Evolutionary conservation across 1,140 invertebrate species (phyloP).

Genomic region (Drosophila arawakana): DNA sequence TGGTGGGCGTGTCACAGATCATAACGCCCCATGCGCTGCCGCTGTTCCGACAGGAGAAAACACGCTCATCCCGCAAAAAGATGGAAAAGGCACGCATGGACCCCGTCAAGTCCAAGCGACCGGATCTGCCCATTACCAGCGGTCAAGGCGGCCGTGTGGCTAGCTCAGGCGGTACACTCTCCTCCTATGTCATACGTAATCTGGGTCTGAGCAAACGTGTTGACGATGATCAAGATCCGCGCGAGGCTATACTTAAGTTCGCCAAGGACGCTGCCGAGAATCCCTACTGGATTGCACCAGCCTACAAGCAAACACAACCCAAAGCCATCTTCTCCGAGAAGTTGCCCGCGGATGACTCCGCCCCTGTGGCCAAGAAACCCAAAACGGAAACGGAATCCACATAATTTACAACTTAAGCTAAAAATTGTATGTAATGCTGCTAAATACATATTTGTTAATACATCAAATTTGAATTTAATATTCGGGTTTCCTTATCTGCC

Average conservation of each 20-base stretch:
- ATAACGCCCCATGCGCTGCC: conserved; percentile 98
- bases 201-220: conserved; percentile 96
- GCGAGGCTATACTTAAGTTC: conserved; percentile 98
- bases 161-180: conserved; percentile 97
- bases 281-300: conserved; percentile 98
- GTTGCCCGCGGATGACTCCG: conserved; percentile 40
- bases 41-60: conserved; percentile 96
- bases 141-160: conserved; percentile 96
- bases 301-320: conserved; percentile 94
- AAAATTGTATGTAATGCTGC: neutral
- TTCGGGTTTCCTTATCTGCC: too few relatives aligned
- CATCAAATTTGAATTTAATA: too few relatives aligned
- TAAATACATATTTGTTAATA: neutral
- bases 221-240: conserved; percentile 97
- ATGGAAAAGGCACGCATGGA: conserved; percentile 96
- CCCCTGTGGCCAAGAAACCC: conserved; percentile 58
- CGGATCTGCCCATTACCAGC: conserved; percentile 98
- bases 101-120: conserved; percentile 95
- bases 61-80: conserved; percentile 94
- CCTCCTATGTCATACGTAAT: conserved; percentile 98
- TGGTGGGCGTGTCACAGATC: conserved; percentile 96
- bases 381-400: conserved; percentile 50
- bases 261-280: conserved; percentile 98
- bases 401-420: conserved; percentile 17
- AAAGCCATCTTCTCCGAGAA: conserved; percentile 88